phyloP scores from a whole-genome alignment of 2,888 invertebrate species.

The Platerodrilus igneus region DNA sequence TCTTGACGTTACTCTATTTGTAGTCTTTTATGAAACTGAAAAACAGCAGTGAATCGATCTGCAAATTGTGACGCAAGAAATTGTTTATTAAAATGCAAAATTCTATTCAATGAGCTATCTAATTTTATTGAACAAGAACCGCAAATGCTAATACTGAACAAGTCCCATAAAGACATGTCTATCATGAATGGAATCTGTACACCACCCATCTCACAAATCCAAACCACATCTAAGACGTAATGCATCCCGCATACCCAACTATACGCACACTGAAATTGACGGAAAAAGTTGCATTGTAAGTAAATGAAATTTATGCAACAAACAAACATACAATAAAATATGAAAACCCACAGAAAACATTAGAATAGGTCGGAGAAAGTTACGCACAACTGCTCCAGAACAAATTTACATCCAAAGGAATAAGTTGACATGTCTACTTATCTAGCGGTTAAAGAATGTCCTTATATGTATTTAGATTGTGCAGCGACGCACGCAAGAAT shows the following conservation, averaged over 20 bases:
- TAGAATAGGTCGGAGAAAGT: slow-evolving; percentile 29
- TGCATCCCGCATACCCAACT: slow-evolving; percentile 8
- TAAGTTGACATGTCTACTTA: slow-evolving; percentile 48
- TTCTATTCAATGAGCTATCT: too few species aligned
- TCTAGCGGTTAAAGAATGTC: slow-evolving; percentile 47
- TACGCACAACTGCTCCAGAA: slow-evolving; percentile 43
- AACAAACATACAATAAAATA: slow-evolving; percentile 5
- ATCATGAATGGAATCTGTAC: slow-evolving; percentile 12
- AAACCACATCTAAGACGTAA: slow-evolving; percentile 4
- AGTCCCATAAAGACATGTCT: slow-evolving; percentile 7
- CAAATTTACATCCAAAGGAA: slow-evolving; percentile 50
- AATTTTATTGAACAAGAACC: too few species aligned
- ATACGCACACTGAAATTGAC: too few species aligned
- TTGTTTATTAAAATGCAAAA: too few species aligned
- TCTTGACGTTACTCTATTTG: too few species aligned
- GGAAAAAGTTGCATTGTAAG: slow-evolving; percentile 15
- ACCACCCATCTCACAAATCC: slow-evolving; percentile 5
- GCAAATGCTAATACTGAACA: too few species aligned
- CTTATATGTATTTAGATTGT: slow-evolving; percentile 48
- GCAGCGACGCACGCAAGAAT: slow-evolving; percentile 45
- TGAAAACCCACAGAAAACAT: slow-evolving; percentile 10
- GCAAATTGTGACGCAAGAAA: too few species aligned
- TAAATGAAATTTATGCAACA: slow-evolving; percentile 3
- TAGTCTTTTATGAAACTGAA: too few species aligned
- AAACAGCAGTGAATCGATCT: too few species aligned